A percentile compares a stretch with the other conserved stretches of the same genome.
These are phyloP conservation scores for Dynastes hyllus DNA, from an alignment of 2,888 invertebrate species.

Conservation along the genomic window DNA sequence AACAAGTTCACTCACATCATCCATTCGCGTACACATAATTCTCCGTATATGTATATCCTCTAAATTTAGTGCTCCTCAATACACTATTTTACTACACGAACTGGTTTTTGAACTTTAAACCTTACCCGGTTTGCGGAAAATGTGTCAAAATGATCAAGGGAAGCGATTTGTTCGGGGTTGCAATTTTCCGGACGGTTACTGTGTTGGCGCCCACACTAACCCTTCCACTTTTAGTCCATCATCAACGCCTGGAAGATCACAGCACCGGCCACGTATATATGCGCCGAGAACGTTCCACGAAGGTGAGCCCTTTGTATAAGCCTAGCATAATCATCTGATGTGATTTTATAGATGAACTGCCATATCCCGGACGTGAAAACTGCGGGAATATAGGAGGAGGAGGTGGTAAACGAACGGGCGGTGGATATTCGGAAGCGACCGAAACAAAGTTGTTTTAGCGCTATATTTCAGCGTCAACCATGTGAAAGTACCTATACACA, in stretches of 20 bases:
- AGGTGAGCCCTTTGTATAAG: slow-evolving; percentile 55
- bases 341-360: slow-evolving; percentile 70
- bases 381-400: slow-evolving; percentile 16
- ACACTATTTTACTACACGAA: slow-evolving; percentile 41
- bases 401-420: slow-evolving; percentile 3
- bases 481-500: slow-evolving; percentile 44
- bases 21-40: slow-evolving; percentile 30
- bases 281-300: slow-evolving; percentile 44
- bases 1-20: slow-evolving; percentile 27
- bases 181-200: slow-evolving; percentile 67
- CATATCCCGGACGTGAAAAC: slow-evolving; percentile 56
- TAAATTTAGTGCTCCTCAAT: slow-evolving; percentile 32
- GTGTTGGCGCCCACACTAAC: slow-evolving; percentile 61
- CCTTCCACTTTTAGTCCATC: slow-evolving; percentile 60
- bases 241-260: slow-evolving; percentile 68
- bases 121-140: slow-evolving; percentile 48
- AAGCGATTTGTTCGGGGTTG: slow-evolving; percentile 63
- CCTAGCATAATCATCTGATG: slow-evolving; percentile 68
- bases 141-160: slow-evolving; percentile 55
- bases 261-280: slow-evolving; percentile 56
- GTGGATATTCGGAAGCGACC: slow-evolving; percentile 32
- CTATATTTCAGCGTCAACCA: slow-evolving; percentile 45
- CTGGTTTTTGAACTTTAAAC: no score
- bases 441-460: slow-evolving; percentile 47
- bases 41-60: slow-evolving; percentile 9